Evolutionary conservation across 2,888 invertebrate species (phyloP).

Genomic region (Molorchus minor): DNA sequence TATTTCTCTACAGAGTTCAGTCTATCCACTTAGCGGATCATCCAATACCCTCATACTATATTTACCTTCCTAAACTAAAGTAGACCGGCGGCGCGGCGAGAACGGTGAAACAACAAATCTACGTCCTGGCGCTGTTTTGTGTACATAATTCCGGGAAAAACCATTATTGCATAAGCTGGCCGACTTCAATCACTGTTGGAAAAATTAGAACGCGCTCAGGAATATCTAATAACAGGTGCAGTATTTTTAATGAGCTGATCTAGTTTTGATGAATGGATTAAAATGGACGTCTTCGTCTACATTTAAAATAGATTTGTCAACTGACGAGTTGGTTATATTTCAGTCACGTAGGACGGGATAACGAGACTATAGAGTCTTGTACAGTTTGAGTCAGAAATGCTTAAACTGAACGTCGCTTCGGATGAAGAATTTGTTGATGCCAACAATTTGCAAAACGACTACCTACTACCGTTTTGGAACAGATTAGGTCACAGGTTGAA

Average conservation of each 20-base stretch:
- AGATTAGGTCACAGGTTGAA: no score
- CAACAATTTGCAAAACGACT: no score
- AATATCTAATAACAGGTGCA: slow-evolving; percentile 19
- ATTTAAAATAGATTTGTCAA: slow-evolving; percentile 38
- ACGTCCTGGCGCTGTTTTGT: slow-evolving; percentile 14
- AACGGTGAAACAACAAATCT: slow-evolving; percentile 22
- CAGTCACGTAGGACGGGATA: no score
- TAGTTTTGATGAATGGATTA: slow-evolving; percentile 33
- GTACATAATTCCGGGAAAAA: slow-evolving; percentile 18
- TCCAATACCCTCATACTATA: slow-evolving; percentile 19
- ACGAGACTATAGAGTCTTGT: no score
- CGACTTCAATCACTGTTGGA: slow-evolving; percentile 20
- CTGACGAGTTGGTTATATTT: slow-evolving; percentile 32
- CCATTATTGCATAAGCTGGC: slow-evolving; percentile 21
- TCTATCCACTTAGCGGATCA: no score
- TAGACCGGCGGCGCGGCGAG: slow-evolving; percentile 13
- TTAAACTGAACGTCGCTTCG: no score
- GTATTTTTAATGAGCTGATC: slow-evolving; percentile 22
- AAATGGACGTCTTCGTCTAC: slow-evolving; percentile 30
- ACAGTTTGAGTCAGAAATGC: no score
- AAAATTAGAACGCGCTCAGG: slow-evolving; percentile 18
- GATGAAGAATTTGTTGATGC: no score
- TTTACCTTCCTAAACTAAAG: slow-evolving; percentile 17
- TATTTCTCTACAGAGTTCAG: no score
- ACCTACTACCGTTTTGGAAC: no score